Conservation (phyloP, 2,797 vertebrate genomes). For the Pseudochirops cupreus region DNA sequence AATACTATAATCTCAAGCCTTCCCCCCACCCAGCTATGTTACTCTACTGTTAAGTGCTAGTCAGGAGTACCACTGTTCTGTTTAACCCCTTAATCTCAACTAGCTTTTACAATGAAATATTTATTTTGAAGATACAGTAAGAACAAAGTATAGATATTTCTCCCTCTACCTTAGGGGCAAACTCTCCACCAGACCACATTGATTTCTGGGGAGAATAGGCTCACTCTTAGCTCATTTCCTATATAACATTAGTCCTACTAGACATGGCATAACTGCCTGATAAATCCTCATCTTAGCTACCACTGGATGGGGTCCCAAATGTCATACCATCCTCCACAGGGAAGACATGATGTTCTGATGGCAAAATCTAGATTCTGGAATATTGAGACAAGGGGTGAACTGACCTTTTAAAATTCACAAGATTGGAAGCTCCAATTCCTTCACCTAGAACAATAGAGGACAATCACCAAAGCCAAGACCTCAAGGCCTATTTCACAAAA, state of each 20-base stretch:
- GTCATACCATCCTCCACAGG: not conserved
- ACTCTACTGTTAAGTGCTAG: not conserved
- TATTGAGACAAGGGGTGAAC: not conserved
- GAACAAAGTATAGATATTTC: not conserved
- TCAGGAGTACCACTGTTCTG: not conserved
- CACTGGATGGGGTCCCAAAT: not conserved
- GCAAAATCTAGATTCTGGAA: not conserved
- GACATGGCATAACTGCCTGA: not conserved
- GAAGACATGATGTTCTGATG: not conserved
- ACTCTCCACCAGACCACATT: not conserved
- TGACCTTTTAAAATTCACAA: not conserved
- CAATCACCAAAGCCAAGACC: not conserved
- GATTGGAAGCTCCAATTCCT: not conserved
- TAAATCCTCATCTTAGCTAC: not conserved
- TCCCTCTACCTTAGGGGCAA: not conserved
- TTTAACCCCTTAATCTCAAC: not conserved
- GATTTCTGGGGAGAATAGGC: not conserved
- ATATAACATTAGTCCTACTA: not conserved
- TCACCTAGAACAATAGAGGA: not conserved
- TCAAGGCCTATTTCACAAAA: not conserved
- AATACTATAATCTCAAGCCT: not conserved
- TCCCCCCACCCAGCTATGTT: not conserved
- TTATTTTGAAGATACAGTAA: not conserved
- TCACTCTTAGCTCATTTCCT: not conserved
- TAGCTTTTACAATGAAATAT: not conserved